Evolutionary conservation across 2,888 invertebrate genomes (phyloP).

Genomic region (Yponomeuta evonymella): DNA sequence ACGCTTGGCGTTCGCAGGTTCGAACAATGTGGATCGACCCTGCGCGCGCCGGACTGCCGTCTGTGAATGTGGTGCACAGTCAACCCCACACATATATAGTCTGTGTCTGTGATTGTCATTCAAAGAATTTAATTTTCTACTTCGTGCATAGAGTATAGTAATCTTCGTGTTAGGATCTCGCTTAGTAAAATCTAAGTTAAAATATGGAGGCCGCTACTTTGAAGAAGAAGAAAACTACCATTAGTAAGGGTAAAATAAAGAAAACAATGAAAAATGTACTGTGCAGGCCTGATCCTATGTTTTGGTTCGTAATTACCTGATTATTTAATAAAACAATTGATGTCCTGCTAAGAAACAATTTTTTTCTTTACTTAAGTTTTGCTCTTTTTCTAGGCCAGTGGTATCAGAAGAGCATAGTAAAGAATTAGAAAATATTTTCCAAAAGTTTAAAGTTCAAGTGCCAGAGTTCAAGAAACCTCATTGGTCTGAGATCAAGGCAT

Average conservation of each 20-base stretch:
- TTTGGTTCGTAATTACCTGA: conserved; percentile 43
- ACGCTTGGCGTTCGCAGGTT: too few species aligned
- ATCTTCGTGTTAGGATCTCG: background rate
- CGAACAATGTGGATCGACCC: too few species aligned
- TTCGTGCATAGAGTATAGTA: too few species aligned
- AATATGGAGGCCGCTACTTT: conserved; percentile 47
- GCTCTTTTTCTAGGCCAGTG: conserved; percentile 41
- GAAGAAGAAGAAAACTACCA: conserved; percentile 45
- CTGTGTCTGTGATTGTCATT: too few species aligned
- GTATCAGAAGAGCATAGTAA: conserved; percentile 38
- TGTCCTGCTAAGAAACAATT: too few species aligned
- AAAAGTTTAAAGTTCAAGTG: conserved; percentile 43
- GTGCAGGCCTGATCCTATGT: conserved; percentile 54
- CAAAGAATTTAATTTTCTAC: too few species aligned
- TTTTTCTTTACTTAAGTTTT: background rate
- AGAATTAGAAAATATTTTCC: conserved; percentile 33
- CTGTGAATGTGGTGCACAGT: too few species aligned
- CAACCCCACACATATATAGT: too few species aligned
- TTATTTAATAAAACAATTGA: background rate
- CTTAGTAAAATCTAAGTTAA: background rate
- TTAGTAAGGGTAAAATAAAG: conserved; percentile 60
- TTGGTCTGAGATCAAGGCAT: conserved; percentile 55
- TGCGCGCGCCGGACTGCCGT: too few species aligned
- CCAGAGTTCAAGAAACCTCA: conserved; percentile 51
- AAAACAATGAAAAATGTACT: conserved; percentile 64